Base-by-base conservation (phyloP, 2,113 vertebrate genomes). In the Bos taurus region DNA sequence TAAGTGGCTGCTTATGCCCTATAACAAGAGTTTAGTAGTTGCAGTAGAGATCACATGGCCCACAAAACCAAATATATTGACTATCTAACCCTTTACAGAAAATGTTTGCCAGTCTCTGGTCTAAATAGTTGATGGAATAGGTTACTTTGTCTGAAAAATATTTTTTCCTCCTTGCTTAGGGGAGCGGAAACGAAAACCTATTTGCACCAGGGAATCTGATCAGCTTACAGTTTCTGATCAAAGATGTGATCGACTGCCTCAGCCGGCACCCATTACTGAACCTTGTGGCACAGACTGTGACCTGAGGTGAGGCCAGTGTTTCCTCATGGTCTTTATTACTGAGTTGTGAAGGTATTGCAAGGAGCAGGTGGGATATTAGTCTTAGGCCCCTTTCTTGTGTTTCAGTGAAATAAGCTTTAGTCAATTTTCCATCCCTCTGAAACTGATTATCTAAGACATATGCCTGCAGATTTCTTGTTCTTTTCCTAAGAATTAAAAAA, bases 161-260 rank as follows among this genome's bases (percentile, higher is more conserved):
- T 94, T 94, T 7, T 92, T 78, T 12, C 52, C 16, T 86, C 78
- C 82, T 82, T 97, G 2, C 12, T 74, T 95, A 99, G 99, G 99
- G 86, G 99, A 99, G 96, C 98, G 99, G 17, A 99, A 99, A 97
- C 99, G 99, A 89, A 99, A 99, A 93, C 99, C 99, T 33, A 94
- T 99, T 87, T 99, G 99, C 94, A 99, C 99, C 80, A 98, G 99
- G 96, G 99, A 99, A 97, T 99, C 99, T 0, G 99, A 99, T 97
- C 99, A 99, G 82, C 99, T 99, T 96, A 99, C 99, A 0, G 99
- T 99, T 97, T 99, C 99, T 1, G 99, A 99, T 99, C 99, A 99
- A 98, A 99, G 99, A 97, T 99, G 99, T 77, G 99, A 99, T 57
- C 99, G 98, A 26, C 98, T 99, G 64, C 98, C 99, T 50, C 99